phyloP scores from a whole-genome alignment of 2,113 vertebrate species.

The Nyctereutes procyonoides region DNA sequence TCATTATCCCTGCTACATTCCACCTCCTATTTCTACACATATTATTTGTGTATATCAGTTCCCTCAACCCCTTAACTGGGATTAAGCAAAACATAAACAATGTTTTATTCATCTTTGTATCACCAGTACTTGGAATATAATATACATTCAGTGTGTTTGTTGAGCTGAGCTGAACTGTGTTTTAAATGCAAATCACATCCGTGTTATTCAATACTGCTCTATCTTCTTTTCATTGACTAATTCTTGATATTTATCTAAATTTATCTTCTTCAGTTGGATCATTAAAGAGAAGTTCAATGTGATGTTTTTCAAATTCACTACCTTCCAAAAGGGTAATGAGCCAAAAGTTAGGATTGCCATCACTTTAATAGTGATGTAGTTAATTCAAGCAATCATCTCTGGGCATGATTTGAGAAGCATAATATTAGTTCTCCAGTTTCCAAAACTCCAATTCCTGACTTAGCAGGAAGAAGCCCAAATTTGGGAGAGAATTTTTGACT shows the following conservation, averaged over 20 bases:
- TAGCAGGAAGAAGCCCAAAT: neutral
- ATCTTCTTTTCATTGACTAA: slow-evolving; percentile 26
- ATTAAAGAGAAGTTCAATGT: slow-evolving; percentile 14
- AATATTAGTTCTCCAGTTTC: neutral
- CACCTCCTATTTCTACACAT: neutral
- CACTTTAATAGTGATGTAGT: neutral
- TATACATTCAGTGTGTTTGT: slow-evolving; percentile 23
- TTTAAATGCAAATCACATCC: slow-evolving; percentile 33
- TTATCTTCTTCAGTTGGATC: neutral
- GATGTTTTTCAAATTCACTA: slow-evolving; percentile 45
- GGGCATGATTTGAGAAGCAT: neutral
- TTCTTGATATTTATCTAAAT: slow-evolving; percentile 42
- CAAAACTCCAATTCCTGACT: slow-evolving; percentile 37
- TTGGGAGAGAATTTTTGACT: neutral
- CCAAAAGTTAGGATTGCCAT: neutral
- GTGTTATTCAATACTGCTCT: neutral
- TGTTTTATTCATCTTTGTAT: slow-evolving; percentile 43
- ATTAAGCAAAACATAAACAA: slow-evolving; percentile 23
- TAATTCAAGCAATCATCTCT: neutral
- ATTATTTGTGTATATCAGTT: slow-evolving; percentile 43
- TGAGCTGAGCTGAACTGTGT: neutral
- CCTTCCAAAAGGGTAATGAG: neutral
- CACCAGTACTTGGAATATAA: neutral
- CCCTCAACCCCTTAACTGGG: neutral
- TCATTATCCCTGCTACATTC: neutral